Conservation (phyloP, 2,113 vertebrate species). For the Ceuthmochares aereus region DNA sequence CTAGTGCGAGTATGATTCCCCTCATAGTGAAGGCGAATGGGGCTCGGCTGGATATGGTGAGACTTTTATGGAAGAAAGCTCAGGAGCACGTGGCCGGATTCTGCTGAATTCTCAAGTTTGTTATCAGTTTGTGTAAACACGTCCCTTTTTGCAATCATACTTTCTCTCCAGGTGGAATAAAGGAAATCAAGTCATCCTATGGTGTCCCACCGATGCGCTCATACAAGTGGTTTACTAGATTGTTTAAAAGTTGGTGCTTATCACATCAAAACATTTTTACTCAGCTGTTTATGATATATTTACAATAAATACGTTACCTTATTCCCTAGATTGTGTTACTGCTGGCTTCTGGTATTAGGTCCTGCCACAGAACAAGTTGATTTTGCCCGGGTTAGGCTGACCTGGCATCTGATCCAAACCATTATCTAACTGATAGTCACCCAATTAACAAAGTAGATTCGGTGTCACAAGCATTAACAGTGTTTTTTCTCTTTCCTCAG, state of each 20-base stretch:
- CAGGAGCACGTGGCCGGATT: slow-evolving; percentile 54
- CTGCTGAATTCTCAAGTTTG: slow-evolving; percentile 62
- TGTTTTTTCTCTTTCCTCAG: background rate
- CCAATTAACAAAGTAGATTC: background rate
- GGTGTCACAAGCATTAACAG: background rate
- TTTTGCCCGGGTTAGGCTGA: slow-evolving; percentile 66
- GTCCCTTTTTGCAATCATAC: slow-evolving; percentile 25
- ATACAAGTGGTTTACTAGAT: background rate
- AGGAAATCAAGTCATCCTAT: background rate
- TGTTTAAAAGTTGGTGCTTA: background rate
- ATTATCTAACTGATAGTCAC: slow-evolving; percentile 3
- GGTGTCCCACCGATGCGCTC: background rate
- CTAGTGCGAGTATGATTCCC: slow-evolving; percentile 78
- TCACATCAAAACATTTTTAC: background rate
- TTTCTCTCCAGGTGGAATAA: background rate
- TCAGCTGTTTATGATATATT: background rate
- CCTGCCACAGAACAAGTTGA: background rate
- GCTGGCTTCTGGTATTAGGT: background rate
- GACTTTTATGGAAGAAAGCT: slow-evolving; percentile 71
- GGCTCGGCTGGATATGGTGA: background rate
- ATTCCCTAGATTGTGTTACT: background rate
- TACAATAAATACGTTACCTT: background rate
- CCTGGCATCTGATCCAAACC: slow-evolving; percentile 26
- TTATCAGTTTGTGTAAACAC: slow-evolving; percentile 72
- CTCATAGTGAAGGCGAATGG: slow-evolving; percentile 81